Evolutionary conservation across 2,113 vertebrate species (phyloP).

Genomic region (Pituophis catenifer): DNA sequence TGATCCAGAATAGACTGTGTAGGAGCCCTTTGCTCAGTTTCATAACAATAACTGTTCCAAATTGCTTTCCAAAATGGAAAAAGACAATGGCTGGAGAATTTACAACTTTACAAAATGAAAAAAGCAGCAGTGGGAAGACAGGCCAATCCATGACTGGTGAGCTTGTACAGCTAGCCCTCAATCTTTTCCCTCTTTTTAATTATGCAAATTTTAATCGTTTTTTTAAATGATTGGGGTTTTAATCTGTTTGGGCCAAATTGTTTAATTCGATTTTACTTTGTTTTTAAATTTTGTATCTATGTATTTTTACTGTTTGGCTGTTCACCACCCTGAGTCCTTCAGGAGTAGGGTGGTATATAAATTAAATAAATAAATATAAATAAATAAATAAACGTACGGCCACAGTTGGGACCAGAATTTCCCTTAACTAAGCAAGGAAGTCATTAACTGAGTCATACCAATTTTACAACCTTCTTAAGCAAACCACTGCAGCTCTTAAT

Average conservation of each 20-base stretch:
- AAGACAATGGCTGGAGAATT: background rate
- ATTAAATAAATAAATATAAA: too few species aligned
- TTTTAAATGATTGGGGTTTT: too few species aligned
- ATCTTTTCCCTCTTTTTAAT: background rate
- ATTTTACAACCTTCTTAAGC: background rate
- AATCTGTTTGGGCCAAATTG: too few species aligned
- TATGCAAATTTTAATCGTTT: too few species aligned
- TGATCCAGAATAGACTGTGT: background rate
- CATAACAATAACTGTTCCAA: background rate
- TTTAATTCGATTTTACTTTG: too few species aligned
- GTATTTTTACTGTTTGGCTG: too few species aligned
- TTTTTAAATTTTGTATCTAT: too few species aligned
- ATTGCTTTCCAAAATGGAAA: background rate
- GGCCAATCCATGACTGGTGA: background rate
- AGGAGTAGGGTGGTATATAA: too few species aligned
- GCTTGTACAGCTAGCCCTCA: background rate
- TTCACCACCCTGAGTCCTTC: too few species aligned
- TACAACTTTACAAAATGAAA: background rate
- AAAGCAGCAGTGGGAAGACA: background rate
- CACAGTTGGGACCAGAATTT: background rate
- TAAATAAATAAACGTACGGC: background rate
- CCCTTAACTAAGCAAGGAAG: background rate
- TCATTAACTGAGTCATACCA: background rate
- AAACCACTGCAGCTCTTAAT: background rate
- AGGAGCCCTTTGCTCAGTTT: background rate